phyloP scores from a whole-genome alignment of 2,797 vertebrate genomes.

The Coilia nasus region DNA sequence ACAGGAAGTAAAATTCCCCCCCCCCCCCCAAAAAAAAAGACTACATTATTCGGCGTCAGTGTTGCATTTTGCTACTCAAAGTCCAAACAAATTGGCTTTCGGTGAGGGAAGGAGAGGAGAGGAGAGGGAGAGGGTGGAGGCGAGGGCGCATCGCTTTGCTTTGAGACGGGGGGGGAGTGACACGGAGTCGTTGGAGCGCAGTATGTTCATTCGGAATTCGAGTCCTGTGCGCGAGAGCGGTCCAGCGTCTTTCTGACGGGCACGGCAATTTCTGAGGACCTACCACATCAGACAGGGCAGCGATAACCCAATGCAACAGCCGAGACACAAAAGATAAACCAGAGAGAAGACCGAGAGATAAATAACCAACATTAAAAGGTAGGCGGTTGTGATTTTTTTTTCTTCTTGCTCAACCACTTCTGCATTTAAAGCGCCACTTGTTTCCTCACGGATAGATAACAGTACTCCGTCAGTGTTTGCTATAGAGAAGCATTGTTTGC shows the following conservation, averaged over 20 bases:
- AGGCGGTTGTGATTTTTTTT: not conserved
- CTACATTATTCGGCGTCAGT: not conserved
- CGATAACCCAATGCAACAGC: slow-evolving; percentile 9
- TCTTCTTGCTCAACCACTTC: not conserved
- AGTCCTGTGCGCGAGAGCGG: slow-evolving; percentile 33
- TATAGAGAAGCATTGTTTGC: slow-evolving; percentile 13
- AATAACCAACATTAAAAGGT: not conserved
- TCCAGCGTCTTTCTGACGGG: slow-evolving; percentile 15
- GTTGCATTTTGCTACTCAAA: not conserved
- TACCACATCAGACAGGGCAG: slow-evolving; percentile 1
- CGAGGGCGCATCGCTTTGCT: slow-evolving; percentile 38
- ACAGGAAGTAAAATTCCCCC: not conserved
- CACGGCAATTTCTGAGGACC: slow-evolving; percentile 19
- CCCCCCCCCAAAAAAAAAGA: not conserved
- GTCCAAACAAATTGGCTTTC: slow-evolving; percentile 4
- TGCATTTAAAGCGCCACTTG: slow-evolving; percentile 6
- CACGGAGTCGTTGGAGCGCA: slow-evolving; percentile 33
- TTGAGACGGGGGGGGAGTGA: slow-evolving; percentile 41
- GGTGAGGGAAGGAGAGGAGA: slow-evolving; percentile 39
- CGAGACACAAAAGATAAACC: not conserved
- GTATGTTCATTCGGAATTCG: slow-evolving; percentile 39
- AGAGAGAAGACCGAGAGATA: slow-evolving; percentile 2
- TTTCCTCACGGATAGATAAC: slow-evolving; percentile 18
- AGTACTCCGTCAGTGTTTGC: not conserved
- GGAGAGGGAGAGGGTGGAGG: slow-evolving; percentile 48